Evolutionary conservation across 2,797 vertebrate species (phyloP), one percentile per base, ranked within the genome.

Genomic region (Galaxias olidus): DNA sequence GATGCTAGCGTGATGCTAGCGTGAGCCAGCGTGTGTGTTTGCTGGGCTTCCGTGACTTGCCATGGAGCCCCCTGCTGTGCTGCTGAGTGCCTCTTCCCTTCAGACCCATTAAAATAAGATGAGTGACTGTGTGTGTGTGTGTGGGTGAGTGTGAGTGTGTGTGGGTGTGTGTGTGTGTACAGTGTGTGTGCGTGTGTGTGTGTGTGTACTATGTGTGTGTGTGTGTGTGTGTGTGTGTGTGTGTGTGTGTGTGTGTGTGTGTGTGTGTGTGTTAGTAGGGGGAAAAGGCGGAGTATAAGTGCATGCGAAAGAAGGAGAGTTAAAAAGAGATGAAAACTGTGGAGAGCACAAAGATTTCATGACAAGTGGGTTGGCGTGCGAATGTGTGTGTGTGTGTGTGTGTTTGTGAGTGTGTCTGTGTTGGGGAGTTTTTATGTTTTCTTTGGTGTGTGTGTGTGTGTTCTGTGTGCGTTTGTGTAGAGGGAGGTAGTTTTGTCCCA

Each of bases 61-160:
- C 66, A 65, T 79, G 82, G 80, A 87, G 80, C 83, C 90, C 87
- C 90, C 89, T 89, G 89, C 90, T 93, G 92, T 76, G 90, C 72
- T 73, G 76, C 85, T 86, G 87, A 87, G 76, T 82, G 79, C 84
- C 79, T n/a, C n/a, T 89, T 77, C 82, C 87, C 86, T 89, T 90
- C 89, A 80, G 77, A 85, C 59, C 59, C 88, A 91, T 92, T 92
- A 92, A 92, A 89, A 90, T 90, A 89, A 88, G 84, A 92, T 90
- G 86, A 88, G 86, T 10, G 47, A 57, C 55, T 43, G 12, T 69
- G 69, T 76, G 74, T 57, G 57, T 76, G 74, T 71, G 66, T 54
- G 44, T n/a, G 47, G 59, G 14, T 9, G 14, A 55, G 59, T 56
- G 68, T 72, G 63, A 45, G 51, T 53, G 47, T 51, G 44, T 8